Percentiles rank a stretch among this genome's conserved stretches.
Conservation (phyloP, 2,797 vertebrate genomes). For the Merluccius polli region DNA sequence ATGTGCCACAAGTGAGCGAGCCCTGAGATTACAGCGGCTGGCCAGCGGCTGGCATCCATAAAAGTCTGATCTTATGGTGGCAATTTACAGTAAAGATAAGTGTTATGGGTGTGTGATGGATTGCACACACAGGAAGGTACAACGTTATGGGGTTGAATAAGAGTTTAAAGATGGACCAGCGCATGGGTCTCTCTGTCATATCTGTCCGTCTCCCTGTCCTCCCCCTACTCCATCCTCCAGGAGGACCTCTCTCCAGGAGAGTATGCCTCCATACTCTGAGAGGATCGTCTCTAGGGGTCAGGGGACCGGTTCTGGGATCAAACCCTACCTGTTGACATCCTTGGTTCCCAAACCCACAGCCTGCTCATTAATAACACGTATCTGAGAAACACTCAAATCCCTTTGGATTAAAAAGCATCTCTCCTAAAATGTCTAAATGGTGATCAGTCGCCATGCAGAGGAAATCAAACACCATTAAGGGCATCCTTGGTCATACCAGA, state of each 20-base stretch:
- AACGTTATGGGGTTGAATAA: not conserved
- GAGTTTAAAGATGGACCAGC: not conserved
- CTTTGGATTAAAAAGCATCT: not conserved
- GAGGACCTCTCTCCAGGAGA: not conserved
- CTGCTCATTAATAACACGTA: not conserved
- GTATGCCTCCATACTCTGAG: too few species aligned
- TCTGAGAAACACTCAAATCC: not conserved
- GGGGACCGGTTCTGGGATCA: not conserved
- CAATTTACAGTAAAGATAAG: constrained; percentile 26
- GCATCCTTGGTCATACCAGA: not conserved
- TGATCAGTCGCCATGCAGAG: not conserved
- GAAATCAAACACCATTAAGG: not conserved
- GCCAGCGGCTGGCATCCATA: constrained; percentile 51
- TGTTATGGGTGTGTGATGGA: constrained; percentile 1
- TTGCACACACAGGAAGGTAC: not conserved
- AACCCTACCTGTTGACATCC: not conserved
- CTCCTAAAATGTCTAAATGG: not conserved
- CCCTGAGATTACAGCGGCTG: constrained; percentile 47
- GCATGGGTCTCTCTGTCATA: not conserved
- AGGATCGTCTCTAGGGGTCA: not conserved
- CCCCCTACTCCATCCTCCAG: not conserved
- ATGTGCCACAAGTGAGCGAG: constrained; percentile 36
- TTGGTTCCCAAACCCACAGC: not conserved
- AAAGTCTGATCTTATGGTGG: constrained; percentile 28
- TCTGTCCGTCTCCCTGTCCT: not conserved